A percentile compares a stretch with the other conserved stretches of the same genome.
Conservation (phyloP, 2,113 vertebrate species). For the Sceloporus undulatus region DNA sequence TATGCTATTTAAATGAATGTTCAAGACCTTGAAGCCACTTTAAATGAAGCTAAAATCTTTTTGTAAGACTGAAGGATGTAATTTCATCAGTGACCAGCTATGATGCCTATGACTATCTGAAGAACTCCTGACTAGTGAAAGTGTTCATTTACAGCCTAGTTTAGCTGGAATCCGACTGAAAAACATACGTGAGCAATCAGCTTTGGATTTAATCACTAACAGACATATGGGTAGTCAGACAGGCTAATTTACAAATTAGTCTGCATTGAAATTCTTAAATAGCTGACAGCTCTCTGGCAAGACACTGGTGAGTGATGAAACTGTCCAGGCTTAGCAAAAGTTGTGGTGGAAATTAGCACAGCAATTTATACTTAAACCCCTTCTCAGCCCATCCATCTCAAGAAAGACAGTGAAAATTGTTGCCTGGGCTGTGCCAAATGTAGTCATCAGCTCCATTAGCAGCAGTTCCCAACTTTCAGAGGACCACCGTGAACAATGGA, state of each 20-base stretch:
- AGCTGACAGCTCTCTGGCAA: conserved; percentile 38
- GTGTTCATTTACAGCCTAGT: background rate
- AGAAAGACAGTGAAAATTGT: conserved; percentile 52
- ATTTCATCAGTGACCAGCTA: rapidly evolving
- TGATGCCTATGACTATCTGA: background rate
- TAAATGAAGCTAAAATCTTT: conserved; percentile 14
- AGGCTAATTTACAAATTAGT: conserved; percentile 17
- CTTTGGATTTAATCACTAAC: conserved; percentile 20
- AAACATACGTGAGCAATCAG: conserved; percentile 6
- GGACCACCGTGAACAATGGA: conserved; percentile 31
- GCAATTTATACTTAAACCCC: conserved; percentile 39
- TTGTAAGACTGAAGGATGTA: background rate
- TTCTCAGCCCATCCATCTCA: conserved; percentile 42
- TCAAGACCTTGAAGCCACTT: background rate
- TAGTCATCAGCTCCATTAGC: background rate
- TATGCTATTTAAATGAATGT: background rate
- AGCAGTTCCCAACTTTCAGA: conserved; percentile 42
- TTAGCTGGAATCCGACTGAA: conserved; percentile 4
- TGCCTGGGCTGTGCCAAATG: conserved; percentile 10
- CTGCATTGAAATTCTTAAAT: conserved; percentile 2
- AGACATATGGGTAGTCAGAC: conserved; percentile 37
- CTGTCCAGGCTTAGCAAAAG: conserved; percentile 48
- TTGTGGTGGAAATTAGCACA: conserved; percentile 35
- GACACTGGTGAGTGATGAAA: background rate
- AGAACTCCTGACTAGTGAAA: background rate